Evolutionary conservation across 2,113 vertebrate genomes (phyloP), one percentile per base, ranked within the genome.

Genomic region (Atractosteus spatula): DNA sequence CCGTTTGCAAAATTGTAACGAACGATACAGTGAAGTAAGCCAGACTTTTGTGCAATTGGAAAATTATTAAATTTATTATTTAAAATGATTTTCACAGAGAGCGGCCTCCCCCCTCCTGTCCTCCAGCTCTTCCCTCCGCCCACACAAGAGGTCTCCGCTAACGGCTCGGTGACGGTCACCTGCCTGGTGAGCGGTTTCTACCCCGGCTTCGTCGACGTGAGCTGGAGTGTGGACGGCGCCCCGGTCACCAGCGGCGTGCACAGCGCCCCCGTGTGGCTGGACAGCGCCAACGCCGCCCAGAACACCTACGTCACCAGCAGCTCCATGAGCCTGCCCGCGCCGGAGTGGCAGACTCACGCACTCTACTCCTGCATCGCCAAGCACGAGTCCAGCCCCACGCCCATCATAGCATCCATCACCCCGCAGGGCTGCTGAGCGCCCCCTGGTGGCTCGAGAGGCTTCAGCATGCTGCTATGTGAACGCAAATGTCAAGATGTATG

Each of bases 291-390:
- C 14, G 71, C 47, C 59, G 17, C 17, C 17, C 17, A 29, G 17
- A 72, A 72, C 62, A 64, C 71, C 43, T 72, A 63, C 71, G 54
- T 45, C 44, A 45, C n/a, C 11, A 72, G 59, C 62, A 72, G 71
- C 54, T 72, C 63, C 51, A 43, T 66, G 62, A 72, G 43, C 11
- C 71, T 72, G 62, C 29, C 71, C 51, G 45, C 71, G 16, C 12
- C 71, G 3, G 62, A 72, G 1, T 72, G 71, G 71, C 41, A 72
- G 59, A 64, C 45, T 41, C 71, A 72, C 41, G 61, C 47, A 7
- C 8, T 54, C 16, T 72, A 64, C 44, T 65, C 71, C 71, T 72
- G 71, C 51, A 4, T 41, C 44, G 71, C 63, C 17, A 63, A 47
- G n/a, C 62, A 72, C 51, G 71, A 72, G 62, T 5, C 43, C 63